phyloP scores from a whole-genome alignment of 92 coral and sea anemone genomes.

The Paramuricea clavata region DNA sequence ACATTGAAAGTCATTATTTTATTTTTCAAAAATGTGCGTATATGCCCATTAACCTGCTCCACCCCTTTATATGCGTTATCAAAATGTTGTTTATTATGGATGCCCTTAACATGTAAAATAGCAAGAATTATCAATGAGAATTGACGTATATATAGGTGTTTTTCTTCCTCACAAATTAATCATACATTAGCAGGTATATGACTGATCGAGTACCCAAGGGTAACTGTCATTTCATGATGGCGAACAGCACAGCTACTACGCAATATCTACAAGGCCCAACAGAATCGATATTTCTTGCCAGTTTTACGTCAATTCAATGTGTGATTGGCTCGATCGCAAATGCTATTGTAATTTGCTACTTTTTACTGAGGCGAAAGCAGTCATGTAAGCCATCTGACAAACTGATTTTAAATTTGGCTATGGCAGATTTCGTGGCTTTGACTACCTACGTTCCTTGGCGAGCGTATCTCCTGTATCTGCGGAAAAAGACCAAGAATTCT shows the following conservation, averaged over 20 bases:
- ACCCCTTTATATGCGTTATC: no score
- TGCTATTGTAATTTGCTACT: not conserved
- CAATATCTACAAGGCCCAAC: not conserved
- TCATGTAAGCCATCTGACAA: not conserved
- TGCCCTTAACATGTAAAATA: no score
- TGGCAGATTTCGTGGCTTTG: constrained; percentile 35
- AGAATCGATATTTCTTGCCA: constrained; percentile 16
- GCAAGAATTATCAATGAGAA: no score
- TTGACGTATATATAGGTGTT: no score
- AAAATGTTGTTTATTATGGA: no score
- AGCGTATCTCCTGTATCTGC: constrained; percentile 13
- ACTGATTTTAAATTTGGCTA: constrained; percentile 18
- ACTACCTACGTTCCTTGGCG: constrained; percentile 42
- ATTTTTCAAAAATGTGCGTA: no score
- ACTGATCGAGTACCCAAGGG: not conserved
- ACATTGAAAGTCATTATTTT: no score
- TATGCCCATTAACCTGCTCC: no score
- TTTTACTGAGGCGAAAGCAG: not conserved
- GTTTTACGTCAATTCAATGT: constrained; percentile 8
- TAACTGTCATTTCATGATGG: not conserved
- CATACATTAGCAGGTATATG: not conserved
- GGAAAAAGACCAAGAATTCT: constrained; percentile 1
- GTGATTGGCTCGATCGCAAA: constrained; percentile 4
- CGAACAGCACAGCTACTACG: not conserved
- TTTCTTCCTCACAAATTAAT: not conserved